Percentiles rank a stretch among this genome's conserved stretches.
These are phyloP conservation scores for Timema podura DNA, from an alignment of 2,888 invertebrate species.

Conservation along the genomic window DNA sequence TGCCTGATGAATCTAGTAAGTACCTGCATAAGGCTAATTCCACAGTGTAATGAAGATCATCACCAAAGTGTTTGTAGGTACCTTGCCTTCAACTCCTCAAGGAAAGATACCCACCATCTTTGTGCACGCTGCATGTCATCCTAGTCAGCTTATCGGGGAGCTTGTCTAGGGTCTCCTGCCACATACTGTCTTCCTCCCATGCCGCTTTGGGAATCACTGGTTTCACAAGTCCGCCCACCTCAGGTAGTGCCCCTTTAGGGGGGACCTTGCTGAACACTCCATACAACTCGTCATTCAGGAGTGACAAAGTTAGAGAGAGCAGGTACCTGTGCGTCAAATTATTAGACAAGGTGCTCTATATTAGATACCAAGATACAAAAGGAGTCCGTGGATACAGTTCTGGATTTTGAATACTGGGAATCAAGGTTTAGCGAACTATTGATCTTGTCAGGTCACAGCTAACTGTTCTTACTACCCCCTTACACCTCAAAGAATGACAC, in stretches of 20 bases:
- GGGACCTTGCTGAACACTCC: slow-evolving; percentile 44
- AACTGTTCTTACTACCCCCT: no score
- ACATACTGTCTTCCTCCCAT: slow-evolving; percentile 48
- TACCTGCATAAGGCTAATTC: no score
- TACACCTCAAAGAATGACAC: no score
- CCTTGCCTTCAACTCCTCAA: no score
- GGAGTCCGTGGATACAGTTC: no score
- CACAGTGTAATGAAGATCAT: no score
- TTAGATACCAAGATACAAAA: not conserved
- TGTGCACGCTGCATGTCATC: slow-evolving; percentile 14
- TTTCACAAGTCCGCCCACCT: slow-evolving; percentile 36
- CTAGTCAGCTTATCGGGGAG: slow-evolving; percentile 36
- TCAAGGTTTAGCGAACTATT: no score
- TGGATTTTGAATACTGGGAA: no score
- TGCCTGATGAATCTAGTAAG: no score
- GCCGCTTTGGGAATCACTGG: slow-evolving; percentile 40
- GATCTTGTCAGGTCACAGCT: no score
- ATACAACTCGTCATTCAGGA: slow-evolving; percentile 46
- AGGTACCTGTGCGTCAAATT: slow-evolving; percentile 41
- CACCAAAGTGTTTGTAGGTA: no score
- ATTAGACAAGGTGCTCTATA: not conserved
- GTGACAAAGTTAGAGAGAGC: slow-evolving; percentile 43
- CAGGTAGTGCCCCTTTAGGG: slow-evolving; percentile 43
- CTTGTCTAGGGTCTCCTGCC: slow-evolving; percentile 44
- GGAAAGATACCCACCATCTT: not conserved